Evolutionary conservation across 2,888 invertebrate species (phyloP), one percentile per base, ranked within the genome.

Genomic region (Rotaria magnacalcarata): DNA sequence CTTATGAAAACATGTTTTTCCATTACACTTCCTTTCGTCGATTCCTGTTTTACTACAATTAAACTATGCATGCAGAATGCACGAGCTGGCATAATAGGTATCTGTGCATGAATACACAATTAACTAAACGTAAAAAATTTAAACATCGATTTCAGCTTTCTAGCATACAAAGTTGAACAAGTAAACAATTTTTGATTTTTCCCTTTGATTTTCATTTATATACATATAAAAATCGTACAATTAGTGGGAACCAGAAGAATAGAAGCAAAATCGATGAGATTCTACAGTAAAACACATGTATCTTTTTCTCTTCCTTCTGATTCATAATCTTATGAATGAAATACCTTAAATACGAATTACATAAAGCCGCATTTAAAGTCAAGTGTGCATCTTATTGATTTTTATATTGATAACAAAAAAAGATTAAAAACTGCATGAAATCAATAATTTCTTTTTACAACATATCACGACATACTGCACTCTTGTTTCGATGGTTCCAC

Each of bases 211-310:
- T 67, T 50, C 67, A 27, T 60, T 24, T 87, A 16, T 24, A 43
- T 87, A 54, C n/a, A n/a, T 43, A 47, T 52, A 54, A 43, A 87
- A n/a, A 34, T 86, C 50, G 34, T 10, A 27, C 16, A 58, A 84
- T n/a, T 84, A 34, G 58, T 86, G 75, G 34, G 74, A 52, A 84
- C 27, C 6, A 34, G 34, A 43, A 24, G 0, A 34, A 54, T 6
- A 87, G 24, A n/a, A 27, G 16, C 84, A 21, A 41, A 21, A 2
- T 84, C 3, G 2, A 16, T 14, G 3, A 14, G 67, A 60, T 27
- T 27, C 34, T 34, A 34, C 34, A 34, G 34, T 34, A 34, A 34
- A 34, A 34, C 2, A 34, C 34, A 34, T 34, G 27, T 1, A 1
- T 4, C 6, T 21, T 56, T 56, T 56, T 5, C 16, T 56, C 24